Evolutionary conservation across 2,888 invertebrate genomes (phyloP).

Genomic region (Sarcophaga carnaria): DNA sequence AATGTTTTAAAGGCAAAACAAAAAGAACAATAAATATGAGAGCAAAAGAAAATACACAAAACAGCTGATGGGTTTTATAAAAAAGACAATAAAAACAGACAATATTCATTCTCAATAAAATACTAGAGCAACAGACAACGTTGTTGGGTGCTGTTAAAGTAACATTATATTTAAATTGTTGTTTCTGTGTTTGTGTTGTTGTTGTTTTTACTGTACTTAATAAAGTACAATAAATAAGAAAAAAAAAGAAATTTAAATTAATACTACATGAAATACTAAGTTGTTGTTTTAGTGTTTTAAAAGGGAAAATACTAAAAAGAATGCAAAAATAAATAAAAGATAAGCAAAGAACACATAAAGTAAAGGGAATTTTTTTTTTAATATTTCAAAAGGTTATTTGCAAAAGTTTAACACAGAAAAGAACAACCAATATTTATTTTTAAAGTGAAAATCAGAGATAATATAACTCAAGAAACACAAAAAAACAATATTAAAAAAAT

Average conservation of each 20-base stretch:
- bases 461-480: not conserved
- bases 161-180: slow-evolving; percentile 10
- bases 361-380: slow-evolving; percentile 13
- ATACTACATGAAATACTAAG: slow-evolving; percentile 26
- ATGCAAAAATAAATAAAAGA: slow-evolving; percentile 1
- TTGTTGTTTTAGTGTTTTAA: slow-evolving; percentile 16
- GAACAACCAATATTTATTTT: not conserved
- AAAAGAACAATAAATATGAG: slow-evolving; percentile 15
- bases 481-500: no score
- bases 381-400: slow-evolving; percentile 25
- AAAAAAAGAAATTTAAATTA: slow-evolving; percentile 27
- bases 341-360: slow-evolving; percentile 12
- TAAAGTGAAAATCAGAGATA: slow-evolving; percentile 29
- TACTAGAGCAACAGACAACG: slow-evolving; percentile 54
- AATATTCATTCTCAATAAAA: slow-evolving; percentile 51
- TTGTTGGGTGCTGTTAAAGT: slow-evolving; percentile 23
- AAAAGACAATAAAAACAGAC: not conserved
- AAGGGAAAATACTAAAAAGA: slow-evolving; percentile 8
- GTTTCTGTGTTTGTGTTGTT: slow-evolving; percentile 38
- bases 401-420: not conserved
- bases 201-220: slow-evolving; percentile 19
- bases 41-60: slow-evolving; percentile 25
- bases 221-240: not conserved
- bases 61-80: slow-evolving; percentile 50
- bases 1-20: slow-evolving; percentile 17